Percentiles rank a stretch among this genome's conserved stretches.
Conservation (phyloP, 2,797 vertebrate species). For the Falco novaeseelandiae region DNA sequence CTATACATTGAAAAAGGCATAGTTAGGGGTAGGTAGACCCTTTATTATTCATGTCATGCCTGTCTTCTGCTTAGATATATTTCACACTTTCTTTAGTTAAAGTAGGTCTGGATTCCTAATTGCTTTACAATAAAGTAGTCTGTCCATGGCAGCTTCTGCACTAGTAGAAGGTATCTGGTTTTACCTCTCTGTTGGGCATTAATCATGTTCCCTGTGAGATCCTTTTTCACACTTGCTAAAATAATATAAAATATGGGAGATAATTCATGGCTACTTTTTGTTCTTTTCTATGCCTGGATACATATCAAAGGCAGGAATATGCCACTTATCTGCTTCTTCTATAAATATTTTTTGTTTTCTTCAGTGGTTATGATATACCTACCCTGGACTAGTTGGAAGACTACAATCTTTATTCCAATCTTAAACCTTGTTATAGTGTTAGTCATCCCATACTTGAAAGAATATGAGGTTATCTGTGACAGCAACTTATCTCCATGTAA, state of each 20-base stretch:
- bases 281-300: not conserved
- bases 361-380: not conserved
- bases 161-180: not conserved
- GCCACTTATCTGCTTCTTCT: not conserved
- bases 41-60: not conserved
- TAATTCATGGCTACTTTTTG: not conserved
- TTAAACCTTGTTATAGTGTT: not conserved
- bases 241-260: not conserved
- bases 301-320: not conserved
- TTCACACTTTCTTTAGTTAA: not conserved
- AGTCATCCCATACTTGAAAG: not conserved
- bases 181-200: not conserved
- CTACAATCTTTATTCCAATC: not conserved
- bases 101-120: not conserved
- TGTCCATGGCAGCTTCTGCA: not conserved
- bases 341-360: not conserved
- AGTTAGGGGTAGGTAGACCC: not conserved
- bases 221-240: not conserved
- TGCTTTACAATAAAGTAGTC: not conserved
- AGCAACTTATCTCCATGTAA: not conserved
- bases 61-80: not conserved
- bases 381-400: not conserved
- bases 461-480: not conserved
- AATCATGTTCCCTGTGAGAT: not conserved
- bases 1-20: not conserved